A percentile compares a stretch with the other conserved stretches of the same genome.
Evolutionary conservation across 1,140 invertebrate species (phyloP).

Genomic region (Anthonomus grandis): DNA sequence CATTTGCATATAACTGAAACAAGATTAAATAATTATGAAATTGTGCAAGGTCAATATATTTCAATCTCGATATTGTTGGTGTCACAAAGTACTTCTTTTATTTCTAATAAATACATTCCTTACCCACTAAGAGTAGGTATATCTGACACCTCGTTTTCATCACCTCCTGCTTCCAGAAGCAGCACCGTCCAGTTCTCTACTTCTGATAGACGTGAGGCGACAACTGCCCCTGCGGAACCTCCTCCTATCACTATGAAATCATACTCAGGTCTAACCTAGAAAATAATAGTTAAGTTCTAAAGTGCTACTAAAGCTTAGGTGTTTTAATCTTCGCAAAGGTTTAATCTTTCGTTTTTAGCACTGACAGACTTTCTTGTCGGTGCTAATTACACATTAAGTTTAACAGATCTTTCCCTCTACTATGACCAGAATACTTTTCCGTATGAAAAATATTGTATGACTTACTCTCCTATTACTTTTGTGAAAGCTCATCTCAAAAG

Average conservation of each 20-base stretch:
- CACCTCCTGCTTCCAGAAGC: slow-evolving; percentile 77
- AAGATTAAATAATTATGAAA: background rate
- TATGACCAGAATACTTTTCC: no score
- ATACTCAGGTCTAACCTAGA: slow-evolving; percentile 68
- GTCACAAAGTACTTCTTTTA: background rate
- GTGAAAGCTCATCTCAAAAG: no score
- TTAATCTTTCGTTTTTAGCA: no score
- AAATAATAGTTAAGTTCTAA: no score
- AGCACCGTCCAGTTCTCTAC: slow-evolving; percentile 74
- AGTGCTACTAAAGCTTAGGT: no score
- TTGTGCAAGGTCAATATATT: background rate
- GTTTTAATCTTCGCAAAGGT: no score
- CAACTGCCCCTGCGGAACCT: slow-evolving; percentile 87
- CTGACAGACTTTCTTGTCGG: no score
- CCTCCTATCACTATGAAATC: slow-evolving; percentile 87
- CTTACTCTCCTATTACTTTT: no score
- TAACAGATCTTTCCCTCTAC: no score
- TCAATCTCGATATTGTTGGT: background rate
- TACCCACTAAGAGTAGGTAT: slow-evolving; percentile 68
- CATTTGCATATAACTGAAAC: slow-evolving; percentile 62
- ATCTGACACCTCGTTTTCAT: slow-evolving; percentile 78
- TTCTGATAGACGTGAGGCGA: slow-evolving; percentile 84
- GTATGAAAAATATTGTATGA: no score
- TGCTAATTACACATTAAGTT: no score
- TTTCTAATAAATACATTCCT: background rate